Evolutionary conservation across 2,888 invertebrate genomes (phyloP).

Genomic region (Chaetogeoica ovagalla): DNA sequence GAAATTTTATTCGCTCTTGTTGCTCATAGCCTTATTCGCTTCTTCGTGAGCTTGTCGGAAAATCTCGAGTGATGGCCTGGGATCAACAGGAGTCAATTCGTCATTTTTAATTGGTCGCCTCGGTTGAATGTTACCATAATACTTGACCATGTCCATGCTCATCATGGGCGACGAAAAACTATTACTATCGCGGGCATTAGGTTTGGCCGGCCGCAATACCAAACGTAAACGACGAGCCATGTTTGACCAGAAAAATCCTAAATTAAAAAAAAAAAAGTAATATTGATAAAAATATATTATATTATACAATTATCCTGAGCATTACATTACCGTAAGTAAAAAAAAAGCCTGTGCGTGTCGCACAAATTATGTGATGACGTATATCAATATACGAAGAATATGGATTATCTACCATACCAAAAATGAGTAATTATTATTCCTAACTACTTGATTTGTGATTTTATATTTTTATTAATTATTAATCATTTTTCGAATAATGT

Average conservation of each 20-base stretch:
- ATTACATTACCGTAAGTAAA: too few species aligned
- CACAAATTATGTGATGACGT: too few species aligned
- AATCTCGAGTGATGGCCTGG: conserved; percentile 23
- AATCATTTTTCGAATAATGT: too few species aligned
- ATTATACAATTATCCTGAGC: too few species aligned
- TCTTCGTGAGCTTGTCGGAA: conserved; percentile 26
- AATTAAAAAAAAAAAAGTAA: neutral
- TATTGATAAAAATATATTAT: too few species aligned
- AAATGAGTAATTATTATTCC: too few species aligned
- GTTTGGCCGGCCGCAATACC: conserved; percentile 17
- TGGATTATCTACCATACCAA: too few species aligned
- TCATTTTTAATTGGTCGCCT: conserved; percentile 14
- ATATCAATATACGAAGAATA: too few species aligned
- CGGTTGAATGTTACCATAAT: conserved; percentile 27
- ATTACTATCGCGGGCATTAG: neutral
- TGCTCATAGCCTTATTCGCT: neutral
- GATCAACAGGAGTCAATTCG: neutral
- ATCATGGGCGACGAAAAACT: neutral
- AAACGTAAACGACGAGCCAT: conserved; percentile 38
- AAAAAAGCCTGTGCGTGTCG: too few species aligned
- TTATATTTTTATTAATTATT: too few species aligned
- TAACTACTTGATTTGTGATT: too few species aligned
- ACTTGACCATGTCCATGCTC: neutral
- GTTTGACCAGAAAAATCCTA: conserved; percentile 44
- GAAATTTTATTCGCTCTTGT: neutral